A percentile compares a stretch with the other conserved stretches of the same genome.
phyloP scores from a whole-genome alignment of 2,113 vertebrate species.

The Terrapene triunguis region DNA sequence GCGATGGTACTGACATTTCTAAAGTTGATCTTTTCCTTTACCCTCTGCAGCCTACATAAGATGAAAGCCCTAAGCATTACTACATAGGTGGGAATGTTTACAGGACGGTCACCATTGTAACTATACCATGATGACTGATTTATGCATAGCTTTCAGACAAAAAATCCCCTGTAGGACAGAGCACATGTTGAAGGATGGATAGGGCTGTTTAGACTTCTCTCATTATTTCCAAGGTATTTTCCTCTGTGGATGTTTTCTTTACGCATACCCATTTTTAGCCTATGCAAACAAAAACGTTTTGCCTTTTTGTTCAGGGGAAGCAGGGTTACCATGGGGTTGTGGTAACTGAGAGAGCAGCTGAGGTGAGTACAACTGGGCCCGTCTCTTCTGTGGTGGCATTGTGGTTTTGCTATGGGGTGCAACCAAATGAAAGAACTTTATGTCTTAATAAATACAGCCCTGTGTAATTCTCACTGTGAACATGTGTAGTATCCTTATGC shows the following conservation, averaged over 20 bases:
- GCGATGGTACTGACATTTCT: background rate
- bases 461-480: slow-evolving; percentile 49
- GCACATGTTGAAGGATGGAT: background rate
- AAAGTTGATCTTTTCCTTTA: background rate
- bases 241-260: slow-evolving; percentile 62
- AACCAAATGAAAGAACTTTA: slow-evolving; percentile 61
- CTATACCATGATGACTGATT: background rate
- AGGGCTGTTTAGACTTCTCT: slow-evolving; percentile 29
- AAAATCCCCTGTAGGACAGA: background rate
- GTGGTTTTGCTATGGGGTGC: slow-evolving; percentile 56
- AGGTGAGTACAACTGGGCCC: slow-evolving; percentile 29
- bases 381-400: slow-evolving; percentile 49
- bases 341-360: slow-evolving; percentile 60
- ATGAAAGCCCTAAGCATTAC: background rate
- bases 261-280: slow-evolving; percentile 57
- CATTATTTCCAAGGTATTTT: slow-evolving; percentile 33
- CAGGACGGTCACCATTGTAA: background rate
- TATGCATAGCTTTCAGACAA: background rate
- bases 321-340: background rate
- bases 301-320: slow-evolving; percentile 48
- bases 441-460: slow-evolving; percentile 66
- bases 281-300: slow-evolving; percentile 64
- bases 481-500: slow-evolving; percentile 26
- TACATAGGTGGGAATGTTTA: background rate
- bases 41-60: background rate